A percentile compares a stretch with the other conserved stretches of the same genome.
Evolutionary conservation across 2,888 invertebrate genomes (phyloP).

Genomic region (Cheilosia vernalis): DNA sequence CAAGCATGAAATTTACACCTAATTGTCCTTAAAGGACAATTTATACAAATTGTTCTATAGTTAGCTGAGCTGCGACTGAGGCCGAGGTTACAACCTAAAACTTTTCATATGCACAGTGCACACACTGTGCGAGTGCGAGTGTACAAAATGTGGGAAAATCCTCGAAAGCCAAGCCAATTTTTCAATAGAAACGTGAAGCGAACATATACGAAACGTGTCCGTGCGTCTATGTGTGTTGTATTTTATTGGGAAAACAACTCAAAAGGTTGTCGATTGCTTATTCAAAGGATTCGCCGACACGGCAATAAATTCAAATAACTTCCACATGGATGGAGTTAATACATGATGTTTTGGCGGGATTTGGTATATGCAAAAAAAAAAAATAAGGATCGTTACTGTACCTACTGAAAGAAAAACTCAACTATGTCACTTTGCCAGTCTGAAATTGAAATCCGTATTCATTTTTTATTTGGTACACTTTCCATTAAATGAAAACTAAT

Average conservation of each 20-base stretch:
- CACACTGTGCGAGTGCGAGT: background rate
- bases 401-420: constrained; percentile 38
- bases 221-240: constrained; percentile 14
- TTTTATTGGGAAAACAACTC: constrained; percentile 74
- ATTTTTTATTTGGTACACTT: constrained; percentile 16
- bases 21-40: constrained; percentile 67
- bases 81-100: constrained; percentile 20
- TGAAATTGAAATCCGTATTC: constrained; percentile 25
- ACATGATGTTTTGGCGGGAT: constrained; percentile 37
- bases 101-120: constrained; percentile 31
- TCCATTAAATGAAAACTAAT: constrained; percentile 67
- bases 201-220: constrained; percentile 33
- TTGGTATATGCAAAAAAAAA: constrained; percentile 7
- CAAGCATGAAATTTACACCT: constrained; percentile 74
- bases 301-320: constrained; percentile 72
- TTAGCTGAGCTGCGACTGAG: constrained; percentile 17
- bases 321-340: constrained; percentile 50
- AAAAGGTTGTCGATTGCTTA: constrained; percentile 73
- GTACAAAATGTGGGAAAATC: constrained; percentile 71
- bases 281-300: constrained; percentile 74
- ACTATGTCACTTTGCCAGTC: constrained; percentile 4
- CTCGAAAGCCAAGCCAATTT: constrained; percentile 72
- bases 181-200: constrained; percentile 47
- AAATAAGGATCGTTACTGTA: background rate
- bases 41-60: constrained; percentile 56